Base-by-base conservation (phyloP, 2,888 invertebrate genomes). In the Drosophila imparisetae region DNA sequence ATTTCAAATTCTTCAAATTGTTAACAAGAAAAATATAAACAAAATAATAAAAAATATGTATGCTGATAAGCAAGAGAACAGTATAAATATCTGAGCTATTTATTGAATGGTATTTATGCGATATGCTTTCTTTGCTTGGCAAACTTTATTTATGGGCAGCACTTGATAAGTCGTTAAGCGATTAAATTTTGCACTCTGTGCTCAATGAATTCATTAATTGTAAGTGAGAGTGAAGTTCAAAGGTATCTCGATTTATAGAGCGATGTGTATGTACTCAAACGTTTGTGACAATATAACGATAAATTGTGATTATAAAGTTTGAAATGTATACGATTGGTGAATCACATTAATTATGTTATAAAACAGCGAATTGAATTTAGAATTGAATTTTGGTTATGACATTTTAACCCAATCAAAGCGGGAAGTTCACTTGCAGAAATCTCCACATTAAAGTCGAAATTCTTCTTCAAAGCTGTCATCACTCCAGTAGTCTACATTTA, bases 1-100 rank as follows among this genome's bases (percentile, higher is more conserved):
- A 24, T 45, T 24, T 21, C n/a, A 7, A 7, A 7, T n/a, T 21
- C 21, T 42, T 11, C 11, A 5, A 5, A 21, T 11, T 11, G 5
- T 21, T 42, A 13, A 8, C 13, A 15, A 45, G 21, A 7, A 8
- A 45, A 24, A 8, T 24, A 45, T 15, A 24, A 4, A 7, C 72
- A 64, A 53, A 40, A 59, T 53, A 55, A 66, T 49, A 48, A 15
- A 18, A 42, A 42, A 55, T 18, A 54, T 27, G 21, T 15, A 40
- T 0, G 40, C 59, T 75, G 80, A 80, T 80, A 76, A 75, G 63
- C 55, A 7, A 21, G 21, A 45, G 13, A 65, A 49, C 8, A 38
- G 61, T 66, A 74, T 66, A 53, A 75, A 58, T 74, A 74, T 58
- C 45, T 48, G 18, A 53, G 49, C 36, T 45, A 48, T 57, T 60